Conservation (phyloP, 1,140 invertebrate genomes). For the Leguminivora glycinivorella region DNA sequence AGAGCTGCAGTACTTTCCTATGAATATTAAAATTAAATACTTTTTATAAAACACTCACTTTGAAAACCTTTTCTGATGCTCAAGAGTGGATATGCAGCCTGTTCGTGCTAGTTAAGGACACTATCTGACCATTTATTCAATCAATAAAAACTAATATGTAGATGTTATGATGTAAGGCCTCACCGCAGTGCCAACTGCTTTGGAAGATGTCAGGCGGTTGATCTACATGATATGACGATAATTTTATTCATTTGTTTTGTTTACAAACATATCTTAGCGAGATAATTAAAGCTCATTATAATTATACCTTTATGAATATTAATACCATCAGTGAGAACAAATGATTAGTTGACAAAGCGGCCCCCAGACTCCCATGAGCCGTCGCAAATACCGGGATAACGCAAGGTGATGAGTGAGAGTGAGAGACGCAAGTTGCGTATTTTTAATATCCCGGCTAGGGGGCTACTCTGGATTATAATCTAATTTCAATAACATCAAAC, state of each 20-base stretch:
- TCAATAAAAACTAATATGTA: constrained; percentile 46
- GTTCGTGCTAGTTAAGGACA: constrained; percentile 40
- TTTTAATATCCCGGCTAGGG: too few relatives aligned
- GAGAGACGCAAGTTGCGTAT: too few relatives aligned
- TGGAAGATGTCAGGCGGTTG: constrained; percentile 8
- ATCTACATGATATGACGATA: constrained; percentile 15
- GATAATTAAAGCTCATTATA: too few relatives aligned
- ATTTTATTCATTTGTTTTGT: constrained; percentile 7
- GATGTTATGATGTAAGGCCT: constrained; percentile 17
- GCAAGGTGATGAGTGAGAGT: too few relatives aligned
- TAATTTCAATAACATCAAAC: too few relatives aligned
- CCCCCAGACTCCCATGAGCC: too few relatives aligned
- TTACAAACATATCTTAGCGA: not conserved
- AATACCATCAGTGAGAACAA: too few relatives aligned
- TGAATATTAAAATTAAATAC: not conserved
- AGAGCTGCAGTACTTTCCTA: not conserved
- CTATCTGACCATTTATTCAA: constrained; percentile 40
- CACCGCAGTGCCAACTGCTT: constrained; percentile 16
- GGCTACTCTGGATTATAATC: too few relatives aligned
- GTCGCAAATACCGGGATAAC: too few relatives aligned
- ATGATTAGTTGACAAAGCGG: too few relatives aligned
- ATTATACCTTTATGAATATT: too few relatives aligned
- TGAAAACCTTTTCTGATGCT: constrained; percentile 4
- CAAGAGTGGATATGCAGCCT: constrained; percentile 31
- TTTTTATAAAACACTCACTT: not conserved